These are phyloP conservation scores for Dermochelys coriacea DNA, from an alignment of 2,797 vertebrate genomes.

Conservation along the genomic window DNA sequence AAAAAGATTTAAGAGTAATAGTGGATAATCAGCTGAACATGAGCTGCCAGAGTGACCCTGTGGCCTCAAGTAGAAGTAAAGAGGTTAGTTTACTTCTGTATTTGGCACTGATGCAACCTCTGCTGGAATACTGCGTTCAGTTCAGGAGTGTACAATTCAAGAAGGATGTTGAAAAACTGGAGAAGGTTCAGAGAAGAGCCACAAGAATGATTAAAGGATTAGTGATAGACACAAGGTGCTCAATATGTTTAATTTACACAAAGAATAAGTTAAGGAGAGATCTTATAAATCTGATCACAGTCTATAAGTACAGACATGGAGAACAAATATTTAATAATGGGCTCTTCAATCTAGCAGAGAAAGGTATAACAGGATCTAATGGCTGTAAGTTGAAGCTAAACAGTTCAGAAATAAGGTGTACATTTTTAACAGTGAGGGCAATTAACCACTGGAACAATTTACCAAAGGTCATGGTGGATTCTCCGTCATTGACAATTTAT, in stretches of 20 bases:
- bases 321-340: neutral
- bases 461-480: too few species aligned
- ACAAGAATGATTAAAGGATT: neutral
- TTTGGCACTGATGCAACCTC: neutral
- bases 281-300: neutral
- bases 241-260: neutral
- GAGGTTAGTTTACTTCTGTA: neutral
- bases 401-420: neutral
- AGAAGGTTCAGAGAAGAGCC: neutral
- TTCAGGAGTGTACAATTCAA: neutral
- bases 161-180: neutral
- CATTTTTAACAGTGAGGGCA: neutral
- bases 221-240: neutral
- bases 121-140: neutral
- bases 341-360: neutral
- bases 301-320: neutral
- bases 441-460: too few species aligned
- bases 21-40: neutral
- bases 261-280: neutral
- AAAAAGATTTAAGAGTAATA: neutral
- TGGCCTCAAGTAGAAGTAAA: neutral
- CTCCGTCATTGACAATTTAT: too few species aligned
- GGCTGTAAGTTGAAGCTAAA: neutral
- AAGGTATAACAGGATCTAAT: neutral
- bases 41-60: neutral